Conservation (phyloP, 2,797 vertebrate genomes). For the Siniperca scherzeri region DNA sequence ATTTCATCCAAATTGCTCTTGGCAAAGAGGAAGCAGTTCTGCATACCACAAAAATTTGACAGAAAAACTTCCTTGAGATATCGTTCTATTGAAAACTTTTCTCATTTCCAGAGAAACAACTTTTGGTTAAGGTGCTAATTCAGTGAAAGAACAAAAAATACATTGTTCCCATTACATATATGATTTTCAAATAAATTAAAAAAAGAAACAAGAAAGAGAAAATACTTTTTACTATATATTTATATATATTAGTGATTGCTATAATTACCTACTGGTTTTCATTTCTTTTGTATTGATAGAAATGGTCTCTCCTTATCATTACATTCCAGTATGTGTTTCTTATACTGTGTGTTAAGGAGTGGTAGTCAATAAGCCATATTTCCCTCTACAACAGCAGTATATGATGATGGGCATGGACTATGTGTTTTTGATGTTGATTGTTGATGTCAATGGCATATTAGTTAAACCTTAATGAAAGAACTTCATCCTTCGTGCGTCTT, state of each 20-base stretch:
- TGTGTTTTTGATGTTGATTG: background rate
- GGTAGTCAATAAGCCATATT: constrained; percentile 2
- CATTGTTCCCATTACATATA: background rate
- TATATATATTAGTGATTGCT: background rate
- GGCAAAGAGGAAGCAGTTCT: constrained; percentile 34
- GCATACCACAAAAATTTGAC: background rate
- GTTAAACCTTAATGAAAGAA: constrained; percentile 70
- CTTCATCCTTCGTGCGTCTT: constrained; percentile 58
- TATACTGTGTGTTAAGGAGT: background rate
- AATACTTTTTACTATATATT: background rate
- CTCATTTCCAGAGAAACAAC: background rate
- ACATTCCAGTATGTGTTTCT: background rate
- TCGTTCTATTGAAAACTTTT: constrained; percentile 13
- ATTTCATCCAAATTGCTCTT: constrained; percentile 54
- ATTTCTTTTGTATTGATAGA: background rate
- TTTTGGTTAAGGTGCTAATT: background rate
- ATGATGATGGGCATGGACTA: background rate
- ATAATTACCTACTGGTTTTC: background rate
- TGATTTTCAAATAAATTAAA: background rate
- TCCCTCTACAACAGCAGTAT: constrained; percentile 7
- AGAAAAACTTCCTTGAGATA: constrained; percentile 6
- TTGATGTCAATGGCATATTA: constrained; percentile 54
- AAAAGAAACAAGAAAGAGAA: background rate
- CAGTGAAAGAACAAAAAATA: constrained; percentile 5
- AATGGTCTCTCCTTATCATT: background rate